phyloP scores from a whole-genome alignment of 2,888 invertebrate species.

The Dascillus cervinus region DNA sequence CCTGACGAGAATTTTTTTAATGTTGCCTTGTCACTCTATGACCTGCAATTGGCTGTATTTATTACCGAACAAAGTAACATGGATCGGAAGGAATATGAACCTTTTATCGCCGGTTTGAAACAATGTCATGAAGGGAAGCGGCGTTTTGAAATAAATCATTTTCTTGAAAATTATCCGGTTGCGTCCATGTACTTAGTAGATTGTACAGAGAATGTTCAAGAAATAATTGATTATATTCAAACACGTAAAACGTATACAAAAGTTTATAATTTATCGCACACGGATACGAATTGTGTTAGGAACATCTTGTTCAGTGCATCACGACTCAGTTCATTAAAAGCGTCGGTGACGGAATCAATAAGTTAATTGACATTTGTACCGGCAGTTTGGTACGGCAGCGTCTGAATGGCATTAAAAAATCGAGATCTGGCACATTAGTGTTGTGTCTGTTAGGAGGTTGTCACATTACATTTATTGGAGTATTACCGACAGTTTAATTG shows the following conservation, averaged over 20 bases:
- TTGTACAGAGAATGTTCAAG: conserved; percentile 51
- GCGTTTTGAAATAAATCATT: conserved; percentile 69
- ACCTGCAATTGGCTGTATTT: conserved; percentile 76
- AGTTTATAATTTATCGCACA: too few species aligned
- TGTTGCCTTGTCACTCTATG: conserved; percentile 82
- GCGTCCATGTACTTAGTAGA: conserved; percentile 61
- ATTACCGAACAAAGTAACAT: conserved; percentile 82
- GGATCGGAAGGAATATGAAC: conserved; percentile 89
- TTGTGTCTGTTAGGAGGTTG: neutral
- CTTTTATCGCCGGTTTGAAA: conserved; percentile 58
- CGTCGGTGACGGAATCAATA: neutral
- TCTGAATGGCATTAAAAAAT: neutral
- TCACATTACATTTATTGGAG: neutral
- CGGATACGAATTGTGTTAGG: too few species aligned
- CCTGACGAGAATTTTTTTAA: too few species aligned
- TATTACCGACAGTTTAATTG: neutral
- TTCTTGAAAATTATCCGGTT: conserved; percentile 63
- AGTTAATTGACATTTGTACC: neutral
- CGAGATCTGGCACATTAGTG: neutral
- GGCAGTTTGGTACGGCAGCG: neutral
- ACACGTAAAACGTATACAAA: conserved; percentile 58
- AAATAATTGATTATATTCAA: conserved; percentile 63
- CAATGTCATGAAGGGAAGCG: conserved; percentile 63
- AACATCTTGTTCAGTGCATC: neutral
- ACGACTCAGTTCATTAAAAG: neutral